These are phyloP conservation scores for Poecilus cupreus DNA, from an alignment of 2,888 invertebrate genomes.

Conservation along the genomic window DNA sequence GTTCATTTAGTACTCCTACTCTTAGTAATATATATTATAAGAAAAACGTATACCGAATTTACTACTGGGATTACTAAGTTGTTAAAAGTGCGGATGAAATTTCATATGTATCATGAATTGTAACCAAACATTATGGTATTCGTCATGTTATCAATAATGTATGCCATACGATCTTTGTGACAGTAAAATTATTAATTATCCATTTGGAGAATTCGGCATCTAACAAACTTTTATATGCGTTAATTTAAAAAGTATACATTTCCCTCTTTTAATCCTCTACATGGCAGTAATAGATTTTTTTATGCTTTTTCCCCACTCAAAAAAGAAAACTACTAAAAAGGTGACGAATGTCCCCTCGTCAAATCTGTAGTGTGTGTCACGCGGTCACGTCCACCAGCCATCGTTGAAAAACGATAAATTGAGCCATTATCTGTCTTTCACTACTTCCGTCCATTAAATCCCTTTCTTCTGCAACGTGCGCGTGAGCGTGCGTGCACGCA, in stretches of 20 bases:
- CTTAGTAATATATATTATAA: no score
- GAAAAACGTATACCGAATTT: no score
- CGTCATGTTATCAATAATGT: no score
- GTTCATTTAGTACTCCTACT: no score
- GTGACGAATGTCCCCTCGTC: constrained; percentile 44
- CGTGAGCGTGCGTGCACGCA: constrained; percentile 25
- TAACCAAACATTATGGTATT: no score
- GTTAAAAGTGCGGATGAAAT: no score
- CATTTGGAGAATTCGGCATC: no score
- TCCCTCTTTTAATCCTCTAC: background rate
- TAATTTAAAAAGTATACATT: constrained; percentile 53
- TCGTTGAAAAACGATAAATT: constrained; percentile 49
- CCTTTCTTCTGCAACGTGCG: constrained; percentile 16
- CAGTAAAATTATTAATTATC: no score
- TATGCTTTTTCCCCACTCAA: constrained; percentile 24
- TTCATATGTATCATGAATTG: no score
- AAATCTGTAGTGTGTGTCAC: constrained; percentile 48
- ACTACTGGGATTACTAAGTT: no score
- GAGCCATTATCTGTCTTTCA: constrained; percentile 51
- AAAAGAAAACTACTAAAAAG: constrained; percentile 19
- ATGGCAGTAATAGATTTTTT: constrained; percentile 11
- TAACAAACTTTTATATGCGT: constrained; percentile 38
- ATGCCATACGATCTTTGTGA: no score
- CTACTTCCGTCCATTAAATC: constrained; percentile 50
- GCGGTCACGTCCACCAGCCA: constrained; percentile 44